These are phyloP conservation scores for Mohoua ochrocephala DNA, from an alignment of 2,113 vertebrate species.

Conservation along the genomic window DNA sequence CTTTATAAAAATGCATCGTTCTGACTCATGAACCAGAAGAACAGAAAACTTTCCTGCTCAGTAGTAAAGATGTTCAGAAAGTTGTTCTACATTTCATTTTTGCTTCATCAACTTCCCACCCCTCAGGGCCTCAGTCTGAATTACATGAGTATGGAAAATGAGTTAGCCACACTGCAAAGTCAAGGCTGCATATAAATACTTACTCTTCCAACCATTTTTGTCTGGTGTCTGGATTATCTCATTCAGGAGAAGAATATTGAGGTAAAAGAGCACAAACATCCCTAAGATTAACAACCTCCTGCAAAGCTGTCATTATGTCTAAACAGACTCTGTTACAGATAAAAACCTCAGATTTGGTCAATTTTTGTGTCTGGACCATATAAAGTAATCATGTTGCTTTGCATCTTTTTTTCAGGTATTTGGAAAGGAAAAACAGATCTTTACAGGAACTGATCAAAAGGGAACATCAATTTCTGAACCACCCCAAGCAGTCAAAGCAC, in stretches of 20 bases:
- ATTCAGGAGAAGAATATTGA: neutral
- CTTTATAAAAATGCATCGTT: neutral
- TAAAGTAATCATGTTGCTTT: neutral
- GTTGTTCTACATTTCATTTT: neutral
- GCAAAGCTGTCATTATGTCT: neutral
- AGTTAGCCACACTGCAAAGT: neutral
- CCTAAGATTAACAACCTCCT: neutral
- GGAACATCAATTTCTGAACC: neutral
- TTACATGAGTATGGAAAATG: neutral
- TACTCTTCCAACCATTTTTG: neutral
- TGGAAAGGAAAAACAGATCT: neutral
- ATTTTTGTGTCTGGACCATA: neutral
- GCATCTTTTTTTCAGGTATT: neutral
- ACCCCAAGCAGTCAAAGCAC: slow-evolving; percentile 3
- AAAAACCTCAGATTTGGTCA: neutral
- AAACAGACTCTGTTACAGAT: neutral
- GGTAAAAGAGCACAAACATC: neutral
- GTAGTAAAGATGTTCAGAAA: neutral
- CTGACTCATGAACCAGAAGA: neutral
- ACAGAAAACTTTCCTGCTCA: neutral
- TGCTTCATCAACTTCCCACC: neutral
- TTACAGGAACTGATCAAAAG: neutral
- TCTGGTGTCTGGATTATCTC: neutral
- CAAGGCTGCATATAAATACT: neutral
- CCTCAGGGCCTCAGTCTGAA: neutral